phyloP scores from a whole-genome alignment of 1,140 invertebrate genomes.

The Harlomillsia oculata region DNA sequence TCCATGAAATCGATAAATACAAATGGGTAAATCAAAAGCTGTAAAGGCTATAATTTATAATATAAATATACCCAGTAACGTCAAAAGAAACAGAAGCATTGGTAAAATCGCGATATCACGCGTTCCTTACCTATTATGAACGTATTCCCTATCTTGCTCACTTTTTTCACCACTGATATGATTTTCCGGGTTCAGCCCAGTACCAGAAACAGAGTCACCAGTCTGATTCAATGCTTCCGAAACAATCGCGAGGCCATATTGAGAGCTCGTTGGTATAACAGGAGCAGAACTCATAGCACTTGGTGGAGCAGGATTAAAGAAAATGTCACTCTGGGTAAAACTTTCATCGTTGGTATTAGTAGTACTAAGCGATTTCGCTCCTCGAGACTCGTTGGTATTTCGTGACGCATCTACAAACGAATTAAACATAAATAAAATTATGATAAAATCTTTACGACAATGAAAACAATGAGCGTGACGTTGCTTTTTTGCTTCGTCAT shows the following conservation, averaged over 20 bases:
- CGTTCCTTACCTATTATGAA: slow-evolving; percentile 43
- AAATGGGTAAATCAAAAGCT: too few relatives aligned
- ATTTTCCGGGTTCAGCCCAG: slow-evolving; percentile 10
- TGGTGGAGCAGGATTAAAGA: slow-evolving; percentile 60
- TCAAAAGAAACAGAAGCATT: too few relatives aligned
- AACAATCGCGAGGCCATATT: slow-evolving; percentile 70
- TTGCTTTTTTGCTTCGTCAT: not conserved
- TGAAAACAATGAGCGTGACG: not conserved
- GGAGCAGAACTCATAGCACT: slow-evolving; percentile 63
- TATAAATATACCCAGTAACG: too few relatives aligned
- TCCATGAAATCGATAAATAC: too few relatives aligned
- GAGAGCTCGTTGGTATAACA: slow-evolving; percentile 70
- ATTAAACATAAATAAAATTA: not conserved
- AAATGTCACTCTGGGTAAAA: slow-evolving; percentile 71
- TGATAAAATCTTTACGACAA: slow-evolving; percentile 1
- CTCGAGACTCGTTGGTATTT: slow-evolving; percentile 24
- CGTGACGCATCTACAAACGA: slow-evolving; percentile 23
- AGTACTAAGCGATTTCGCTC: slow-evolving; percentile 48
- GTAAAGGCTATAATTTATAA: too few relatives aligned
- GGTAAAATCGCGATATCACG: too few relatives aligned
- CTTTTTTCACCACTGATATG: slow-evolving; percentile 15
- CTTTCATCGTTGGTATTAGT: slow-evolving; percentile 69
- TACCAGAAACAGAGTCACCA: slow-evolving; percentile 13
- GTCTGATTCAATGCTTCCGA: slow-evolving; percentile 44
- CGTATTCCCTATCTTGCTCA: slow-evolving; percentile 43